Evolutionary conservation across 2,888 invertebrate genomes (phyloP).

Genomic region (Dynastes maya): DNA sequence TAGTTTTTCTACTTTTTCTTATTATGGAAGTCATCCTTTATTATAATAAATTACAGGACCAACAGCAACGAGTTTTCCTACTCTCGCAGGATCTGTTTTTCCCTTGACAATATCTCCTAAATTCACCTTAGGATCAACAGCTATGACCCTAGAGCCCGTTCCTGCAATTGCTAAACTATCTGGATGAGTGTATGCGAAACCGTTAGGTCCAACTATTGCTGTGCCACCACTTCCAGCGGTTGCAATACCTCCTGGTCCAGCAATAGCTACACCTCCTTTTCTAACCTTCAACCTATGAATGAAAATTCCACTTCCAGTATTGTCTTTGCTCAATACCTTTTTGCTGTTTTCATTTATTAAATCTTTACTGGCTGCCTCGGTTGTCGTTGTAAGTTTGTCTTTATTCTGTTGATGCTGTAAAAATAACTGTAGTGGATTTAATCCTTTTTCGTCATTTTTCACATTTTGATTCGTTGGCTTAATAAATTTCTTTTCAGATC

Average conservation of each 20-base stretch:
- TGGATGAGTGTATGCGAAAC: constrained; percentile 83
- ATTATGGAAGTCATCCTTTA: constrained; percentile 59
- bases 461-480: constrained; percentile 16
- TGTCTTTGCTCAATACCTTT: constrained; percentile 66
- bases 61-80: constrained; percentile 81
- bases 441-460: constrained; percentile 26
- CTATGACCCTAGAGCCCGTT: constrained; percentile 80
- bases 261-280: constrained; percentile 85
- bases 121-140: constrained; percentile 77
- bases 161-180: constrained; percentile 85
- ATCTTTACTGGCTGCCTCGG: constrained; percentile 59
- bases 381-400: constrained; percentile 34
- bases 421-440: constrained; percentile 37
- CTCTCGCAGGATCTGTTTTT: constrained; percentile 69
- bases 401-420: constrained; percentile 46
- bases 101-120: constrained; percentile 72
- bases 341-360: constrained; percentile 60
- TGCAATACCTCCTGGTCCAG: constrained; percentile 87
- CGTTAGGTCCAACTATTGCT: constrained; percentile 86
- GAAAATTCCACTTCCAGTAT: constrained; percentile 77
- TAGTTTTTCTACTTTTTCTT: constrained; percentile 8
- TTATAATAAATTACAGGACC: constrained; percentile 83
- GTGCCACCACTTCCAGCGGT: constrained; percentile 87
- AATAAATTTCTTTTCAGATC: constrained; percentile 27
- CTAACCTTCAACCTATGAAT: constrained; percentile 81